Conservation (phyloP, 2,888 invertebrate species). For the Beris chalybata region DNA sequence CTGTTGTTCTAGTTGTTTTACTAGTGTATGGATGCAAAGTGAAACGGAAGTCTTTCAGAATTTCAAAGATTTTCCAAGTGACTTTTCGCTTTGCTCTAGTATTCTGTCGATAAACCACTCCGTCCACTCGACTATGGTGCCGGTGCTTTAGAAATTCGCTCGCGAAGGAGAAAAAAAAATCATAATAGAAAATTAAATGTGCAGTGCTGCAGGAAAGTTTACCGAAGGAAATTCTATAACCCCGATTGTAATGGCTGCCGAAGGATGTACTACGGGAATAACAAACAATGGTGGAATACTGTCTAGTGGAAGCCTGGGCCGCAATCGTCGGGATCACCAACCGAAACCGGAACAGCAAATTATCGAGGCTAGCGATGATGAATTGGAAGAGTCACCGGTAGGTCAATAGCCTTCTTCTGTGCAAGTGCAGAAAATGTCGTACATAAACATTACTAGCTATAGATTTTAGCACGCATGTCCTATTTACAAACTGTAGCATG, state of each 20-base stretch:
- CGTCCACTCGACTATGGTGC: too few relatives aligned
- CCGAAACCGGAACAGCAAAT: conserved; percentile 15
- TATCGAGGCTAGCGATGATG: conserved; percentile 21
- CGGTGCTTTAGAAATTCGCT: neutral
- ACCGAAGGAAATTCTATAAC: neutral
- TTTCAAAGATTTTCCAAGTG: too few relatives aligned
- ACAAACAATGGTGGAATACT: conserved; percentile 1
- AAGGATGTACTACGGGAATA: conserved; percentile 18
- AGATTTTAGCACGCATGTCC: conserved; percentile 26
- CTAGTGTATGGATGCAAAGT: too few relatives aligned
- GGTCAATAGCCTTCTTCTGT: conserved; percentile 23
- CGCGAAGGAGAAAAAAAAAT: neutral
- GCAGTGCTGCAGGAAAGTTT: conserved; percentile 13
- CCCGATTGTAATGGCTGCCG: conserved; percentile 22
- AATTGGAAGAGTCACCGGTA: conserved; percentile 27
- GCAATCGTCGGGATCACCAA: conserved; percentile 13
- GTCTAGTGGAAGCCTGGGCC: conserved; percentile 5
- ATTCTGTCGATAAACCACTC: too few relatives aligned
- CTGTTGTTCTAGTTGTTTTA: too few relatives aligned
- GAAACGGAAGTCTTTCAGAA: too few relatives aligned
- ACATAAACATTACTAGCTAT: neutral
- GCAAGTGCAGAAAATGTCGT: neutral
- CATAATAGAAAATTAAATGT: conserved; percentile 16
- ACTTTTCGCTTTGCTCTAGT: neutral
- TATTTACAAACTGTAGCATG: conserved; percentile 1